Conservation (phyloP, 1,140 invertebrate species). For the Drosophila nannoptera region DNA sequence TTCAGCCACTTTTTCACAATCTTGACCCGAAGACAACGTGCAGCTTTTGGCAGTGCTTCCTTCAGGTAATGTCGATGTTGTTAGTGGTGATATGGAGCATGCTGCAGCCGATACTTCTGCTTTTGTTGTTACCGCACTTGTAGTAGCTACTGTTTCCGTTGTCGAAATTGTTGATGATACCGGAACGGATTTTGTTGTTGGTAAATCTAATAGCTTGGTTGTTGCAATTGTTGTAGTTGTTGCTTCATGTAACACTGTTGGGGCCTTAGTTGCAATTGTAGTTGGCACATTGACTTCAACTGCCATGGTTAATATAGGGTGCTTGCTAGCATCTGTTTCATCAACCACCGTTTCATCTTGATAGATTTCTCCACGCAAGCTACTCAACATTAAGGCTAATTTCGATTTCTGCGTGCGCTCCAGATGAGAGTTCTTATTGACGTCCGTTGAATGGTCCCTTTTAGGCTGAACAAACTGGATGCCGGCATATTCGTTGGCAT, state of each 20-base stretch:
- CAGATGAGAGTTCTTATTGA: slow-evolving; percentile 48
- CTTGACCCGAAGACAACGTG: not conserved
- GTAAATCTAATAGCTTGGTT: too few species aligned
- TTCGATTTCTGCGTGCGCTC: slow-evolving; percentile 76
- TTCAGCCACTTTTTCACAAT: not conserved
- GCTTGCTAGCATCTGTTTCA: slow-evolving; percentile 32
- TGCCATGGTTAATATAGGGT: not conserved
- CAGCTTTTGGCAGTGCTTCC: not conserved
- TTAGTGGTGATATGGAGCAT: not conserved
- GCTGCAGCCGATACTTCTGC: not conserved
- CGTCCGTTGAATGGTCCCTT: slow-evolving; percentile 36
- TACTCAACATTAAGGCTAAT: slow-evolving; percentile 72
- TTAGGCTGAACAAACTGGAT: slow-evolving; percentile 77
- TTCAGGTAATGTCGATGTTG: not conserved
- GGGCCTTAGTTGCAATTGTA: slow-evolving; percentile 4
- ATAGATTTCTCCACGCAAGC: slow-evolving; percentile 71
- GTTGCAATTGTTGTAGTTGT: too few species aligned
- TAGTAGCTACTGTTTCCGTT: not conserved
- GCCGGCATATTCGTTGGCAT: slow-evolving; percentile 61
- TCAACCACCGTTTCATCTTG: slow-evolving; percentile 43
- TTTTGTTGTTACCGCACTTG: slow-evolving; percentile 15
- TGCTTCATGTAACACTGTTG: not conserved
- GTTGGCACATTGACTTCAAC: not conserved
- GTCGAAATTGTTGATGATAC: too few species aligned
- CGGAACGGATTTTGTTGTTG: too few species aligned